Conservation (phyloP, 2,113 vertebrate genomes). For the Colistium nudipinnis region DNA sequence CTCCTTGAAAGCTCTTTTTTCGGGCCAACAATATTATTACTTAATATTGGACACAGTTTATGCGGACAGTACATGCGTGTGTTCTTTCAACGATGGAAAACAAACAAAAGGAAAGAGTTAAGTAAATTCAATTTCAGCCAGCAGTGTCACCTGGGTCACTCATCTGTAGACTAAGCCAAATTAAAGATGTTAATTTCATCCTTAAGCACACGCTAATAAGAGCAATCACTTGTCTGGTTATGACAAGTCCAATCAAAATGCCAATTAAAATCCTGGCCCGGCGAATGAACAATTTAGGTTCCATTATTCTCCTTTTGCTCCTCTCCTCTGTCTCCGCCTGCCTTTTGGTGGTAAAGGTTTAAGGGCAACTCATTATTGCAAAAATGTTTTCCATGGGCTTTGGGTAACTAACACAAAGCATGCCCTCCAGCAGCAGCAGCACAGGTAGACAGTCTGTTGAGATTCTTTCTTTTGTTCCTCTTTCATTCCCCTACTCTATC, state of each 20-base stretch:
- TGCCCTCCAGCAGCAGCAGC: not conserved
- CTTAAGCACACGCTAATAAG: constrained; percentile 44
- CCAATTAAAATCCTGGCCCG: constrained; percentile 47
- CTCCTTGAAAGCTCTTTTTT: constrained; percentile 1
- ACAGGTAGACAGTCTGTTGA: not conserved
- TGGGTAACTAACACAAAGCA: not conserved
- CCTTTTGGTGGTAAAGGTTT: not conserved
- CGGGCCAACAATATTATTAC: constrained; percentile 1
- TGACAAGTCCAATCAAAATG: constrained; percentile 63
- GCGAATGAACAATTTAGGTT: constrained; percentile 34
- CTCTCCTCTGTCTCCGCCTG: not conserved
- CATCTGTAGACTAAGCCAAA: constrained; percentile 29
- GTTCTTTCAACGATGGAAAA: not conserved
- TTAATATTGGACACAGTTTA: not conserved
- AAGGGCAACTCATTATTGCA: not conserved
- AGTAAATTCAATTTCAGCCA: constrained; percentile 1
- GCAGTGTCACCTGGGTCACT: constrained; percentile 34
- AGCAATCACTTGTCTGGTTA: constrained; percentile 54
- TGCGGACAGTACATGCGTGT: not conserved
- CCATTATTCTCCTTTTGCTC: constrained; percentile 29
- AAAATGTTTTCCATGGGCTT: constrained; percentile 4
- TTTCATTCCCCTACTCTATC: constrained; percentile 33
- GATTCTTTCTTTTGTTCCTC: constrained; percentile 22
- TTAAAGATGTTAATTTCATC: constrained; percentile 62
- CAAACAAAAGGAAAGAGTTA: not conserved